phyloP scores from a whole-genome alignment of 2,888 invertebrate genomes.

The Habrosyne pyritoides region DNA sequence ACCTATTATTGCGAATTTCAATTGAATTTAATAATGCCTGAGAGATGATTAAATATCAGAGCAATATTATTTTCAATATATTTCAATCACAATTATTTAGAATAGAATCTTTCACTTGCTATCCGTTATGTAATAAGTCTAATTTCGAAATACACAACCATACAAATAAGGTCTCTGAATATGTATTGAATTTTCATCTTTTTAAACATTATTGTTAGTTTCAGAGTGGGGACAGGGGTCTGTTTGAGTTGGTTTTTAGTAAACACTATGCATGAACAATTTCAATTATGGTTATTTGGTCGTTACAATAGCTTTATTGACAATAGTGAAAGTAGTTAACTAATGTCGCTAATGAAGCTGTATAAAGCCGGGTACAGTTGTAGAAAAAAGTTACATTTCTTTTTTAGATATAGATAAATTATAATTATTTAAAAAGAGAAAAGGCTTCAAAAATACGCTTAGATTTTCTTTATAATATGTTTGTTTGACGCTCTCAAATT shows the following conservation, averaged over 20 bases:
- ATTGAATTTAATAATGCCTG: too few relatives aligned
- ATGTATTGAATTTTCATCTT: constrained; percentile 24
- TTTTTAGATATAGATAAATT: too few relatives aligned
- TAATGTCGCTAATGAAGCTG: constrained; percentile 23
- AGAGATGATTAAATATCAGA: too few relatives aligned
- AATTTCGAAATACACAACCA: constrained; percentile 41
- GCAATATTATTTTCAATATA: too few relatives aligned
- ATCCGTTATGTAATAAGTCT: constrained; percentile 15
- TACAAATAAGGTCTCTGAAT: constrained; percentile 31
- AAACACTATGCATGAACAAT: constrained; percentile 24
- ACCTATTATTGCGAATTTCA: too few relatives aligned
- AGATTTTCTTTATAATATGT: too few relatives aligned
- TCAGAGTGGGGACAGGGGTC: constrained; percentile 14
- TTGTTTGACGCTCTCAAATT: too few relatives aligned
- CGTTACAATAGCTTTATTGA: constrained; percentile 15
- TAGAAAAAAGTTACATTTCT: too few relatives aligned
- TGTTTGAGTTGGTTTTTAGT: constrained; percentile 19
- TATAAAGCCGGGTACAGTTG: background rate
- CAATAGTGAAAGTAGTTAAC: constrained; percentile 30
- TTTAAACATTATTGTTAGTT: constrained; percentile 21
- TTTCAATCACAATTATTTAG: too few relatives aligned
- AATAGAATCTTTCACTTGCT: constrained; percentile 7
- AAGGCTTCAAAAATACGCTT: too few relatives aligned
- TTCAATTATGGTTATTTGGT: constrained; percentile 29
- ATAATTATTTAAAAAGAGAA: too few relatives aligned